Percentiles rank a stretch among this genome's conserved stretches.
Conservation (phyloP, 2,888 invertebrate species). For the Unio delphinus region DNA sequence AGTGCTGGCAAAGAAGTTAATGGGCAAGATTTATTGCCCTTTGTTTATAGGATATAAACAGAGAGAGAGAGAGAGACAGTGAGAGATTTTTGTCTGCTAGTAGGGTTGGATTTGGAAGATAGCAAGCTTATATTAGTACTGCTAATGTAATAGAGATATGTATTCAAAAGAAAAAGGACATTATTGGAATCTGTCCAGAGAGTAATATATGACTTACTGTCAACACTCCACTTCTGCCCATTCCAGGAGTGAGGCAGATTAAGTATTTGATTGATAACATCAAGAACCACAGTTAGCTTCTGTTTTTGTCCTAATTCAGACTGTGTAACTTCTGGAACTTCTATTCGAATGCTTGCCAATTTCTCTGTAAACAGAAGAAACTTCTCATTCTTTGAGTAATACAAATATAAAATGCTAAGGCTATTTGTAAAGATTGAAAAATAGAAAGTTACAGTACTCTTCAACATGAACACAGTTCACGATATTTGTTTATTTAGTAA, state of each 20-base stretch:
- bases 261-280: conserved; percentile 87
- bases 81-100: too few species aligned
- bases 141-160: too few species aligned
- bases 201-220: conserved; percentile 72
- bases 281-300: conserved; percentile 90
- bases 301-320: conserved; percentile 91
- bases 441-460: not conserved
- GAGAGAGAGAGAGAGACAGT: too few species aligned
- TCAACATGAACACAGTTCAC: too few species aligned
- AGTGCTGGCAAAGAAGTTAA: too few species aligned
- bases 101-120: too few species aligned
- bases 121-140: too few species aligned
- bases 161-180: too few species aligned
- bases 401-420: conserved; percentile 4
- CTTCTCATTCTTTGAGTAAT: conserved; percentile 1
- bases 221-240: conserved; percentile 95
- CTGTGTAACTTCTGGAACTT: conserved; percentile 98
- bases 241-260: conserved; percentile 76
- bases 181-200: too few species aligned
- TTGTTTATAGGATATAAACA: too few species aligned
- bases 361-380: conserved; percentile 76
- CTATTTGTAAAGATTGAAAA: not conserved
- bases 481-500: too few species aligned
- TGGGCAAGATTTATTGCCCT: too few species aligned
- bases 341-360: conserved; percentile 88